phyloP scores from a whole-genome alignment of 1,140 invertebrate species.

The Drosophila prosaltans region DNA sequence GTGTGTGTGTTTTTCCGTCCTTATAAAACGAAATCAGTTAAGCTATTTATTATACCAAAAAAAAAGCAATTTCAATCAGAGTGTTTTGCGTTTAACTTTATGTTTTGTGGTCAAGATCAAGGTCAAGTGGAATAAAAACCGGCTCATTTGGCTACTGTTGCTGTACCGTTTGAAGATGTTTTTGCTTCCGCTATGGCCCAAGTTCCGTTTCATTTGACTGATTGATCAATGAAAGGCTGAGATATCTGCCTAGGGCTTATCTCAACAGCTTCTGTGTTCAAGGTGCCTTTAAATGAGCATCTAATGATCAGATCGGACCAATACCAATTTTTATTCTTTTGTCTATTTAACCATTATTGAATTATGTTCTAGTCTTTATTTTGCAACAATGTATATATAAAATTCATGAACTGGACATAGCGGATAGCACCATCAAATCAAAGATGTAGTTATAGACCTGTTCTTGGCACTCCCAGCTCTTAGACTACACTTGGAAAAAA shows the following conservation, averaged over 20 bases:
- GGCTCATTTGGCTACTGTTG: constrained; percentile 65
- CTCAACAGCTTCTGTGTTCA: constrained; percentile 41
- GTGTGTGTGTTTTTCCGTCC: background rate
- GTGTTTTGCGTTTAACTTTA: constrained; percentile 35
- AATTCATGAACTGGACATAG: constrained; percentile 61
- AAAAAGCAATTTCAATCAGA: constrained; percentile 25
- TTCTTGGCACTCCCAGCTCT: constrained; percentile 43
- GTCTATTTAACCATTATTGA: background rate
- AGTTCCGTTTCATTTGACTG: constrained; percentile 60
- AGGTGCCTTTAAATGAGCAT: constrained; percentile 60
- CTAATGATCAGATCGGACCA: constrained; percentile 29
- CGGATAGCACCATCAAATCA: constrained; percentile 21
- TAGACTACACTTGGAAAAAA: constrained; percentile 16
- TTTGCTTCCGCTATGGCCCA: constrained; percentile 62
- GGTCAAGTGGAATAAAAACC: constrained; percentile 54
- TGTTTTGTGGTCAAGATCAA: constrained; percentile 76
- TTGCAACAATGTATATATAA: constrained; percentile 17
- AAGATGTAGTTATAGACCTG: constrained; percentile 32
- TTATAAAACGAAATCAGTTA: background rate
- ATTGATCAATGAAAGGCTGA: constrained; percentile 71
- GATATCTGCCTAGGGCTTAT: constrained; percentile 43
- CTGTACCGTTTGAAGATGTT: constrained; percentile 52
- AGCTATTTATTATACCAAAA: constrained; percentile 1
- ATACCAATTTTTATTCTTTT: background rate
- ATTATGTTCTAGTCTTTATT: constrained; percentile 20